Percentiles rank a stretch among this genome's conserved stretches.
Conservation (phyloP, 2,888 invertebrate genomes). For the Brachycybe producta region DNA sequence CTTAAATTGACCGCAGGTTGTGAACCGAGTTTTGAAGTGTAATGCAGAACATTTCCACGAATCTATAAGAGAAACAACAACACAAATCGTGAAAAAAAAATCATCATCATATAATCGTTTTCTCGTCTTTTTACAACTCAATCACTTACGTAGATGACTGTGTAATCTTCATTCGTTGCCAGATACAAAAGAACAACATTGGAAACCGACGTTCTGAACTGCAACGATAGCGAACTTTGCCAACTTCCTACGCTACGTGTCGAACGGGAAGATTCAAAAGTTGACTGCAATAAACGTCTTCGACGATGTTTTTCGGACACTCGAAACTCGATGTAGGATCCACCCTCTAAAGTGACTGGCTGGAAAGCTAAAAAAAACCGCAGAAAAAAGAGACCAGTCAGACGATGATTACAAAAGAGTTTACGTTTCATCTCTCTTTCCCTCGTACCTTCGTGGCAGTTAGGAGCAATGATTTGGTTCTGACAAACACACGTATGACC, state of each 20-base stretch:
- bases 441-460: slow-evolving; percentile 52
- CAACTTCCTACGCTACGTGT: slow-evolving; percentile 27
- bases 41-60: slow-evolving; percentile 58
- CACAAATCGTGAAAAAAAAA: slow-evolving; percentile 6
- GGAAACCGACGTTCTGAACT: slow-evolving; percentile 63
- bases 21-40: slow-evolving; percentile 61
- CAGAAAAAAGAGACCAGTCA: too few species aligned
- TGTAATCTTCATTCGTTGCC: slow-evolving; percentile 74
- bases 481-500: slow-evolving; percentile 48
- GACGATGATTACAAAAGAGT: too few species aligned
- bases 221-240: slow-evolving; percentile 60
- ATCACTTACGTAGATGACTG: slow-evolving; percentile 52
- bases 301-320: slow-evolving; percentile 67
- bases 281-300: slow-evolving; percentile 66
- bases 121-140: neutral
- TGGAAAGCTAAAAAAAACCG: slow-evolving; percentile 45
- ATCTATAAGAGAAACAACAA: slow-evolving; percentile 36
- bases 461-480: slow-evolving; percentile 54
- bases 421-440: too few species aligned
- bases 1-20: slow-evolving; percentile 66
- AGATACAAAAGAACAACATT: slow-evolving; percentile 75
- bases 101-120: slow-evolving; percentile 9
- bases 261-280: slow-evolving; percentile 50
- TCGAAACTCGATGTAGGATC: slow-evolving; percentile 60
- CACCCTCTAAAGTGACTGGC: slow-evolving; percentile 63